Percentiles rank a stretch among this genome's conserved stretches.
phyloP scores from a whole-genome alignment of 2,113 vertebrate species.

The Chloebia gouldiae region DNA sequence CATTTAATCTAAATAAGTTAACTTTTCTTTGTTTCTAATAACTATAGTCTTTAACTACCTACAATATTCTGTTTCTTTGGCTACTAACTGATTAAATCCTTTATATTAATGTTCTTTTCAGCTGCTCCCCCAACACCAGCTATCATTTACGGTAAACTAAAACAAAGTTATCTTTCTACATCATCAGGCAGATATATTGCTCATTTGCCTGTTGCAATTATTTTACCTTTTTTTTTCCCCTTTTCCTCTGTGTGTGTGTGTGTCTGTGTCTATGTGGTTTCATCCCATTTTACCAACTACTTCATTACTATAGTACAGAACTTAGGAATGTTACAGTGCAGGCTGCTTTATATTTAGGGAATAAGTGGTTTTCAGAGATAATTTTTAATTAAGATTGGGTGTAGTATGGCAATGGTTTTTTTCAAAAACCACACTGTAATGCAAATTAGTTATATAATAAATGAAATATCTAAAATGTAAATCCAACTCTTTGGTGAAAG shows the following conservation, averaged over 20 bases:
- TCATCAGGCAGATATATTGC: slow-evolving; percentile 54
- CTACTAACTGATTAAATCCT: slow-evolving; percentile 82
- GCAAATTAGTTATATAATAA: not conserved
- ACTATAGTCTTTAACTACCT: slow-evolving; percentile 46
- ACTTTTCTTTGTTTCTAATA: slow-evolving; percentile 21
- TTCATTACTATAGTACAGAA: not conserved
- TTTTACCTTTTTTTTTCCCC: not conserved
- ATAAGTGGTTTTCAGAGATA: not conserved
- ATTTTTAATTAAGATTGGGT: not conserved
- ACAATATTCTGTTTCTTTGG: slow-evolving; percentile 48
- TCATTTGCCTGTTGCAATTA: slow-evolving; percentile 21
- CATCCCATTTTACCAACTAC: slow-evolving; percentile 28
- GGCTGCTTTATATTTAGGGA: not conserved
- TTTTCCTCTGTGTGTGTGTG: not conserved
- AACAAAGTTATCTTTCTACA: slow-evolving; percentile 61
- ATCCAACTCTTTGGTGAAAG: not conserved
- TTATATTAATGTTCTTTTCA: slow-evolving; percentile 86
- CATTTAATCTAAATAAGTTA: not conserved
- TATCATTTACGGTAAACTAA: slow-evolving; percentile 91
- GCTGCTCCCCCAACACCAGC: slow-evolving; percentile 90
- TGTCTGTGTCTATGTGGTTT: not conserved
- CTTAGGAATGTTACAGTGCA: not conserved
- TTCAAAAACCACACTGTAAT: not conserved
- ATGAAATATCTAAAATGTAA: not conserved
- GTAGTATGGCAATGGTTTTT: not conserved